These are phyloP conservation scores for Petroica traversi DNA, from an alignment of 2,113 vertebrate species.

Conservation along the genomic window DNA sequence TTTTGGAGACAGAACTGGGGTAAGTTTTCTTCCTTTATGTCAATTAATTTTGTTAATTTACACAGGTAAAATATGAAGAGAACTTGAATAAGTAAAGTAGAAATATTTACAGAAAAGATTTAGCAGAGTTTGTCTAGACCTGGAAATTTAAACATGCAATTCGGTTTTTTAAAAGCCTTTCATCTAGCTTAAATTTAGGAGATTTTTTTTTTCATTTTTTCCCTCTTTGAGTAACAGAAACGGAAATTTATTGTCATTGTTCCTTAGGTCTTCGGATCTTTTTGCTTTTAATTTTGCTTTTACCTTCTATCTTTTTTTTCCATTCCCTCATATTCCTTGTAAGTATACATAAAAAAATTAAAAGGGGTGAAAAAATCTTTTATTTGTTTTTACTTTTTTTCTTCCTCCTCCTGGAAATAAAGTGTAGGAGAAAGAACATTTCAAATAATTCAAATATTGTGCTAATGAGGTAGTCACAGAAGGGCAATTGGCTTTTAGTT, in stretches of 20 bases:
- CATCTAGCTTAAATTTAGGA: neutral
- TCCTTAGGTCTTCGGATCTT: neutral
- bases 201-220: no score
- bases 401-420: neutral
- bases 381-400: neutral
- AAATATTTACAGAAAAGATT: neutral
- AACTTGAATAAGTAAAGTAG: neutral
- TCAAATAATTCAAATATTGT: neutral
- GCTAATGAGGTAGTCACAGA: neutral
- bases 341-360: neutral
- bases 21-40: conserved; percentile 53
- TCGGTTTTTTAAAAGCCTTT: neutral
- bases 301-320: neutral
- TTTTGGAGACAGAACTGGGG: conserved; percentile 96
- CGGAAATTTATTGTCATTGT: neutral
- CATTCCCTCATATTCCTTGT: neutral
- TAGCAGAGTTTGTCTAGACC: neutral
- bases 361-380: neutral
- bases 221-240: neutral
- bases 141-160: neutral
- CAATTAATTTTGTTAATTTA: neutral
- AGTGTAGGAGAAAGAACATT: neutral
- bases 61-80: neutral
- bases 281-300: neutral
- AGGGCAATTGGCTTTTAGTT: neutral